A percentile compares a stretch with the other conserved stretches of the same genome.
These are phyloP conservation scores for Gopherus flavomarginatus DNA, from an alignment of 2,113 vertebrate species.

Conservation along the genomic window DNA sequence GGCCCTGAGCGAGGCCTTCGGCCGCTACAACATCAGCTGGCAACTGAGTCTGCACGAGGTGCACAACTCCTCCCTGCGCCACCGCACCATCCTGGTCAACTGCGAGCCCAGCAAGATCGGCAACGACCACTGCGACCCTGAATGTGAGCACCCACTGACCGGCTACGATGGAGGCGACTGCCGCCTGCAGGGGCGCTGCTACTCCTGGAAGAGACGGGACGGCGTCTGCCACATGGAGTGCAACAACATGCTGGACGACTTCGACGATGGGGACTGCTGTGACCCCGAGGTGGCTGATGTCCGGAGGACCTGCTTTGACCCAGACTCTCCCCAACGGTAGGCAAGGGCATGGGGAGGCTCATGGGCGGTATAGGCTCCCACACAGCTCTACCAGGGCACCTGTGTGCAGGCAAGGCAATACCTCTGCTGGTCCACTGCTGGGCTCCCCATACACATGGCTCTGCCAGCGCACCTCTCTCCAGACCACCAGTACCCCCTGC, in stretches of 20 bases:
- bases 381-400: background rate
- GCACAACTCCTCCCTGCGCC: conserved; percentile 87
- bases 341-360: conserved; percentile 11
- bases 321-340: conserved; percentile 91
- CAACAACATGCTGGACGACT: conserved; percentile 94
- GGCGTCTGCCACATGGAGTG: conserved; percentile 91
- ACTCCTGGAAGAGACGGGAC: conserved; percentile 91
- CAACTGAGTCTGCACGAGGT: conserved; percentile 85
- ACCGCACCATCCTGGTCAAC: conserved; percentile 88
- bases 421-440: background rate
- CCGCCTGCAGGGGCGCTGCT: conserved; percentile 86
- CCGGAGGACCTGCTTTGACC: conserved; percentile 93
- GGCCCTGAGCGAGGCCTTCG: conserved; percentile 86
- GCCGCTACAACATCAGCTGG: conserved; percentile 92
- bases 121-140: conserved; percentile 92
- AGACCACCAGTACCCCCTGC: background rate
- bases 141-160: conserved; percentile 93
- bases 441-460: background rate
- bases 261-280: conserved; percentile 96
- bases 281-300: conserved; percentile 85
- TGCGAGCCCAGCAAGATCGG: conserved; percentile 94
- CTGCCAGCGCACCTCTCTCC: background rate
- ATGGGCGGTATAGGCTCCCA: background rate
- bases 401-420: background rate
- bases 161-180: conserved; percentile 95